phyloP scores from a whole-genome alignment of 2,888 invertebrate species.

The Drosophila picticornis region DNA sequence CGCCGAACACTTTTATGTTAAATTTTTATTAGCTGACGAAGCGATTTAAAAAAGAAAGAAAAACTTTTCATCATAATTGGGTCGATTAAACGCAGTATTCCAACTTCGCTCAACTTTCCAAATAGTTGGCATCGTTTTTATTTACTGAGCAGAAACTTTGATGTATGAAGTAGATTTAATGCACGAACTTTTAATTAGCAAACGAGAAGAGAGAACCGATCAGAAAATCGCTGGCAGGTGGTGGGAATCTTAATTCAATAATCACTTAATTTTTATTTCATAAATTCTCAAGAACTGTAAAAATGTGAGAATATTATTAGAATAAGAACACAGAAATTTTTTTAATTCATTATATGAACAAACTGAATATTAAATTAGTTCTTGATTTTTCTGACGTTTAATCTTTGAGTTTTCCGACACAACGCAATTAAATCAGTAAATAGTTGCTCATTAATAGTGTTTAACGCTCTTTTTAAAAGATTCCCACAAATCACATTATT shows the following conservation, averaged over 20 bases:
- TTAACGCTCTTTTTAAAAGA: neutral
- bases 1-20: conserved; percentile 41
- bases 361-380: neutral
- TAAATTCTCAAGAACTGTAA: neutral
- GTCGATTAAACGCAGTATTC: conserved; percentile 67
- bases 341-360: neutral
- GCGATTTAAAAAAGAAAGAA: conserved; percentile 20
- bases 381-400: neutral
- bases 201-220: conserved; percentile 13
- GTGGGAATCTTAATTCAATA: neutral
- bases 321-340: neutral
- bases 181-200: conserved; percentile 49
- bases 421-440: neutral
- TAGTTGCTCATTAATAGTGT: neutral
- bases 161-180: conserved; percentile 12
- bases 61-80: conserved; percentile 69
- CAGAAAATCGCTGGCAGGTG: neutral
- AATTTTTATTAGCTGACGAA: conserved; percentile 63
- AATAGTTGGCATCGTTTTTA: conserved; percentile 72
- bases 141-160: conserved; percentile 54
- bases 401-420: neutral
- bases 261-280: neutral
- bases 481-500: neutral
- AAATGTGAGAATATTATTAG: neutral
- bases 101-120: conserved; percentile 57